These are phyloP conservation scores for Embidobia sp. DNA, from an alignment of 2,888 invertebrate genomes.

Conservation along the genomic window DNA sequence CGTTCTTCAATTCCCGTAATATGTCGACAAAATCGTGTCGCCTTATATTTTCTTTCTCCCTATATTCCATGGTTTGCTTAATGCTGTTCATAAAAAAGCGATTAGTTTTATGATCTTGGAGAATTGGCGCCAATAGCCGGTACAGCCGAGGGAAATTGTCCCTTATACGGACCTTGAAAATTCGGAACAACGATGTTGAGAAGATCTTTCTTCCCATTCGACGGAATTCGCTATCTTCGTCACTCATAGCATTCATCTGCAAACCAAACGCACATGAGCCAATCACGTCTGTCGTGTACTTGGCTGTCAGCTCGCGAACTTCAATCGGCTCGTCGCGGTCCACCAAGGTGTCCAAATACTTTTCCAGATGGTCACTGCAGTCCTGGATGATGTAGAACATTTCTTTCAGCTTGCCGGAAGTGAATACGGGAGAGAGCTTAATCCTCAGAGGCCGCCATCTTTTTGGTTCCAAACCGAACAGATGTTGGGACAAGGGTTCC, in stretches of 20 bases:
- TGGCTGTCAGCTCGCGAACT: conserved; percentile 64
- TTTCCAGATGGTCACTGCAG: conserved; percentile 69
- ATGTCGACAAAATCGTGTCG: not conserved
- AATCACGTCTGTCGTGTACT: conserved; percentile 81
- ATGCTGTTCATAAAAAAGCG: conserved; percentile 77
- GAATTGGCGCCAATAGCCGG: conserved; percentile 55
- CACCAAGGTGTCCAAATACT: not conserved
- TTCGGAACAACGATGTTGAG: conserved; percentile 47
- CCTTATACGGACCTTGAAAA: conserved; percentile 67
- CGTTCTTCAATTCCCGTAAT: not conserved
- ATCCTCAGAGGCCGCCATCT: conserved; percentile 82
- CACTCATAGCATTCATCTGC: conserved; percentile 77
- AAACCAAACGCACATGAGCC: conserved; percentile 81
- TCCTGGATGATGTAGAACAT: conserved; percentile 82
- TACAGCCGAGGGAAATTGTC: conserved; percentile 67
- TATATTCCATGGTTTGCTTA: conserved; percentile 61
- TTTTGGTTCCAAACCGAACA: conserved; percentile 80
- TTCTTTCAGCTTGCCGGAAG: conserved; percentile 82
- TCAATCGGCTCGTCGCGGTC: not conserved
- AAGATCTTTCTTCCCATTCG: conserved; percentile 75
- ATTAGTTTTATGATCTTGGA: conserved; percentile 67
- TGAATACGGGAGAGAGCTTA: conserved; percentile 82
- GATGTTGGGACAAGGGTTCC: conserved; percentile 81
- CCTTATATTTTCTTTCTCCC: not conserved
- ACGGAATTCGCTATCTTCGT: conserved; percentile 78